Conservation (phyloP, 2,888 invertebrate species). For the Cinara cedri region DNA sequence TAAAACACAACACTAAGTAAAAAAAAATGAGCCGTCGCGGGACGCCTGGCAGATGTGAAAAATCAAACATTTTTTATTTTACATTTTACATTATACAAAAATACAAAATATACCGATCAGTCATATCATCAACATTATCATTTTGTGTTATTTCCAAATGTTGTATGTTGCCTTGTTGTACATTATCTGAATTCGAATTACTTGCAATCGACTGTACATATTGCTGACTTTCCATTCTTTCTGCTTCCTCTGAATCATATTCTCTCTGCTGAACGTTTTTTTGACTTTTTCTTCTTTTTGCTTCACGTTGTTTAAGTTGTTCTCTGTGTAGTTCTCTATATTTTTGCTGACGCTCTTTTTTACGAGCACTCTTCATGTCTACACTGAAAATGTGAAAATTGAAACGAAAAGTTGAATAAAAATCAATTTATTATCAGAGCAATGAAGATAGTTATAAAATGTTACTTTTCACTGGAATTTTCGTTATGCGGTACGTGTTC, state of each 20-base stretch:
- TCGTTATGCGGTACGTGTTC: conserved; percentile 18
- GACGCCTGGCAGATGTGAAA: no score
- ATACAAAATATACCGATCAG: no score
- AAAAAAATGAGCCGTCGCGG: no score
- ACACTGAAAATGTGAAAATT: conserved; percentile 19
- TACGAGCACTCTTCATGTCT: conserved; percentile 10
- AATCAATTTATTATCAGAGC: conserved; percentile 12
- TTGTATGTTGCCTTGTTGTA: conserved; percentile 9
- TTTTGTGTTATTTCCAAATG: conserved; percentile 23
- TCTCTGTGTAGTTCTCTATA: conserved; percentile 9
- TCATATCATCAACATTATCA: background rate
- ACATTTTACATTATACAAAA: no score
- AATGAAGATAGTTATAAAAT: conserved; percentile 1
- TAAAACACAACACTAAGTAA: no score
- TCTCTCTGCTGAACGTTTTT: background rate
- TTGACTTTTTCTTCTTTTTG: conserved; percentile 5
- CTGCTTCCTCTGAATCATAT: conserved; percentile 11
- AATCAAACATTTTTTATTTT: no score
- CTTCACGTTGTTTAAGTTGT: conserved; percentile 17
- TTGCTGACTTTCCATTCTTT: conserved; percentile 8
- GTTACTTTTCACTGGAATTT: conserved; percentile 11
- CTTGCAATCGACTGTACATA: conserved; percentile 16
- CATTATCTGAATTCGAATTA: conserved; percentile 18
- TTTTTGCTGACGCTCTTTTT: conserved; percentile 14
- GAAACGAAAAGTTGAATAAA: conserved; percentile 22